Evolutionary conservation across 2,888 invertebrate genomes (phyloP).

Genomic region (Cartodere bifasciata): DNA sequence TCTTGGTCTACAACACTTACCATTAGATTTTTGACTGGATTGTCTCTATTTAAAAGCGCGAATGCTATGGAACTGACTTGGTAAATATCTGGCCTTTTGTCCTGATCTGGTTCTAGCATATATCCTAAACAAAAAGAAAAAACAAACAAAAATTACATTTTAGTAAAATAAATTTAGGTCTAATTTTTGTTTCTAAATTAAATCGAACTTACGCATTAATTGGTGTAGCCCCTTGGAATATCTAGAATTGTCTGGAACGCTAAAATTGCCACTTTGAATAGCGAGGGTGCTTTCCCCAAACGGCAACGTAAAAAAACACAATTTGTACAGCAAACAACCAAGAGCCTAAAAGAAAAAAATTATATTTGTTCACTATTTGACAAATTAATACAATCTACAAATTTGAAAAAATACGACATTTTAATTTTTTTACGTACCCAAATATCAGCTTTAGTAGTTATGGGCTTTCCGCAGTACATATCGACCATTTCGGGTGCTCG

Average conservation of each 20-base stretch:
- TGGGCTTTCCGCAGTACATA: slow-evolving; percentile 68
- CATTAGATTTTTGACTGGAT: slow-evolving; percentile 70
- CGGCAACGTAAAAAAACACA: slow-evolving; percentile 80
- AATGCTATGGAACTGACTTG: slow-evolving; percentile 69
- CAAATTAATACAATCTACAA: neutral
- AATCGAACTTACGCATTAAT: slow-evolving; percentile 49
- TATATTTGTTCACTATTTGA: neutral
- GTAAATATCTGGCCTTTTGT: slow-evolving; percentile 74
- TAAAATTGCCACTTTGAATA: slow-evolving; percentile 79
- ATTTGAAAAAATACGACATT: slow-evolving; percentile 3
- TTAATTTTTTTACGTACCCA: slow-evolving; percentile 44
- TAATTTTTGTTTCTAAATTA: no score
- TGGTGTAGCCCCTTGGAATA: slow-evolving; percentile 59
- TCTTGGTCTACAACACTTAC: no score
- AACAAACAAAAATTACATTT: slow-evolving; percentile 1
- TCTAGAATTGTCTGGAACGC: slow-evolving; percentile 68
- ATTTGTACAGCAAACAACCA: slow-evolving; percentile 77
- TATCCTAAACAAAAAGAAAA: slow-evolving; percentile 39
- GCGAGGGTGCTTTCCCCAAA: slow-evolving; percentile 89
- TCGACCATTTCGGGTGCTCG: slow-evolving; percentile 91
- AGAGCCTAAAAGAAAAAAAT: slow-evolving; percentile 49
- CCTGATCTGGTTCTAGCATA: slow-evolving; percentile 75
- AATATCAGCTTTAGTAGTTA: slow-evolving; percentile 79
- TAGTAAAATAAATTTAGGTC: no score
- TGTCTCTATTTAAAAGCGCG: slow-evolving; percentile 53